Base-by-base conservation (phyloP, 1,140 invertebrate genomes). In the Drosophila orosa region DNA sequence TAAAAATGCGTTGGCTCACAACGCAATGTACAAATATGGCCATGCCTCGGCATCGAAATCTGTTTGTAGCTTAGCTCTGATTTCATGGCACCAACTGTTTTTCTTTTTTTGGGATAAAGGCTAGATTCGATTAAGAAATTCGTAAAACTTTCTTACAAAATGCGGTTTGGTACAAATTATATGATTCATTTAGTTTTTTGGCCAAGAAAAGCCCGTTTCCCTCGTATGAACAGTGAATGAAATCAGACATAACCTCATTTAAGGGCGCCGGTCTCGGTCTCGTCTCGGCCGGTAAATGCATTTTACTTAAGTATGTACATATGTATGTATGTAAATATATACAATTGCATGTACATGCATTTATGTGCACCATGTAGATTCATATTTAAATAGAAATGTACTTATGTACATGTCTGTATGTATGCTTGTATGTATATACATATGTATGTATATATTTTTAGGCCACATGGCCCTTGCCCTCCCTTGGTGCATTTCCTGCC, bases 401-500 rank as follows among this genome's bases (percentile, higher is more conserved):
- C n/a, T n/a, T 7, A 27, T 27, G 8, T 5, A 4, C 8, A 27
- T 27, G 27, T 27, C 5, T 27, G 25, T n/a, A n/a, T n/a, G n/a
- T 10, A 39, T 5, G 15, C 3, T 9, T 31, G 10, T 9, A 8
- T 37, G 8, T 37, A 17, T 56, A 5, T 60, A 3, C 47, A 52
- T 13, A 4, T 15, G 2, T n/a, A 27, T 42, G 35, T 59, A n/a
- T 6, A 48, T 27, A 25, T 62, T 39, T 68, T 24, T 61, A 57
- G 39, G 39, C 31, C 56, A 61, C 9, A 63, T 77, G 47, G 52
- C 44, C 40, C 50, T 73, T 22, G 47, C 39, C 17, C 61, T 72
- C 31, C 31, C 62, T 67, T 57, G 6, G 1, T 79, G 80, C 66
- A 83, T 73, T 77, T 86, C 75, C 79, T 78, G 79, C 47, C 33